Percentiles rank a stretch among this genome's conserved stretches.
Conservation (phyloP, 2,888 invertebrate genomes). For the Melinaea marsaeus region DNA sequence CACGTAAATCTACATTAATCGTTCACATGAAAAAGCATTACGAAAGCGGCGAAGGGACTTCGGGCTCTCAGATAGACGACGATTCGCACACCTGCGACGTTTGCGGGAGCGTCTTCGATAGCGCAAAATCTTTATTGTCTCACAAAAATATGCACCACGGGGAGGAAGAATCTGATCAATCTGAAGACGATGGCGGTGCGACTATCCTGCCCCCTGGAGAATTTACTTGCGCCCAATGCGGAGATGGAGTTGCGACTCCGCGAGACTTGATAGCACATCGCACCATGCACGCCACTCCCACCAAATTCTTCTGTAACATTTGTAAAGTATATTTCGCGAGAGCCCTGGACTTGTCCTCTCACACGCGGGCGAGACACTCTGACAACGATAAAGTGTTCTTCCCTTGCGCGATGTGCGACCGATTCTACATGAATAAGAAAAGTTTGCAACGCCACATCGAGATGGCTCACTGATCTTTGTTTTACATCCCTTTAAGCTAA, state of each 20-base stretch:
- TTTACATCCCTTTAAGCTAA: constrained; percentile 7
- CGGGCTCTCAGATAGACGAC: constrained; percentile 51
- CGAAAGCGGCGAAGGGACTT: constrained; percentile 61
- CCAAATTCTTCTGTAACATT: constrained; percentile 77
- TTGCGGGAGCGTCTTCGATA: constrained; percentile 79
- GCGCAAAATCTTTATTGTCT: constrained; percentile 74
- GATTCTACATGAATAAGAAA: constrained; percentile 75
- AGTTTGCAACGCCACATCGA: constrained; percentile 77
- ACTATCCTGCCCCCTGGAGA: constrained; percentile 62
- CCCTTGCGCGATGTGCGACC: constrained; percentile 78
- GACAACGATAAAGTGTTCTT: constrained; percentile 76
- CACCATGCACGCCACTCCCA: constrained; percentile 72
- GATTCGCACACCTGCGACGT: constrained; percentile 75
- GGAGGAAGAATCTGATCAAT: constrained; percentile 57
- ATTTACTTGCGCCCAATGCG: constrained; percentile 75
- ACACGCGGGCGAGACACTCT: constrained; percentile 71
- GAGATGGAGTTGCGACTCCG: constrained; percentile 75
- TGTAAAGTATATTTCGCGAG: constrained; percentile 76
- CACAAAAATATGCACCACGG: constrained; percentile 80
- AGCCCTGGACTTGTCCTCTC: constrained; percentile 65
- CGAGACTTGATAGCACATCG: constrained; percentile 77
- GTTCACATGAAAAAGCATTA: constrained; percentile 81
- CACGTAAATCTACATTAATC: constrained; percentile 79
- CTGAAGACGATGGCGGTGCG: constrained; percentile 59
- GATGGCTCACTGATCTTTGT: constrained; percentile 66